Evolutionary conservation across 2,888 invertebrate genomes (phyloP), one percentile per base, ranked within the genome.

Genomic region (Chrysotoxum bicinctum): DNA sequence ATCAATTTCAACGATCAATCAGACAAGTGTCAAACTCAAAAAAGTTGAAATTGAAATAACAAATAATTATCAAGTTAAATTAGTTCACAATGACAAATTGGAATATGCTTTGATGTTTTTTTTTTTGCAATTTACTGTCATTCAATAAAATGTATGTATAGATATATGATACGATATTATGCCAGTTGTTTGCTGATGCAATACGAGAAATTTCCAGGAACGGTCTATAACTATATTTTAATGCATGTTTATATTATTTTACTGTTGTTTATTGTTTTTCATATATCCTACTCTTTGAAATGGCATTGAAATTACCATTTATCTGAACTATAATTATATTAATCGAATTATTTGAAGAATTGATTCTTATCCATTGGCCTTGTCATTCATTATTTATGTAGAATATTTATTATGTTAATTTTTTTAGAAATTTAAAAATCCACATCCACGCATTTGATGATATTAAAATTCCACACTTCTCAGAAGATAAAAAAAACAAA

Each of bases 281-380:
- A 32, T 32, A 64, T 64, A 30, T 30, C 43, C 12, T 21, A 48
- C 32, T 19, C 19, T 30, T 30, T 16, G 10, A 21, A 35, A 23
- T 66, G 16, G 10, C 48, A 50, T 66, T 66, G 50, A 66, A 66
- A 66, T 50, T 66, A 50, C 35, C 35, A 66, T 66, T 50, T 23
- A 66, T 21, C 35, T 66, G 35, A 66, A 66, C n/a, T 66, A 26
- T 7, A 52, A 35, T 62, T 9, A 52, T 16, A 60, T 16, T 48
- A 60, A 60, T 73, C 14, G 37, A 60, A 62, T 40, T 73, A 52
- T 37, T 40, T 37, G 30, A 62, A 64, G 43, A 32, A 58, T 19
- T 66, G 9, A 48, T 56, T 58, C n/a, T 48, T 58, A 75, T 75
- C 75, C n/a, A 26, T 58, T 43, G 14, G 14, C 75, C 75, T 75